A percentile compares a stretch with the other conserved stretches of the same genome.
These are phyloP conservation scores for Planiliza haematocheilus DNA, from an alignment of 2,113 vertebrate genomes.

Conservation along the genomic window DNA sequence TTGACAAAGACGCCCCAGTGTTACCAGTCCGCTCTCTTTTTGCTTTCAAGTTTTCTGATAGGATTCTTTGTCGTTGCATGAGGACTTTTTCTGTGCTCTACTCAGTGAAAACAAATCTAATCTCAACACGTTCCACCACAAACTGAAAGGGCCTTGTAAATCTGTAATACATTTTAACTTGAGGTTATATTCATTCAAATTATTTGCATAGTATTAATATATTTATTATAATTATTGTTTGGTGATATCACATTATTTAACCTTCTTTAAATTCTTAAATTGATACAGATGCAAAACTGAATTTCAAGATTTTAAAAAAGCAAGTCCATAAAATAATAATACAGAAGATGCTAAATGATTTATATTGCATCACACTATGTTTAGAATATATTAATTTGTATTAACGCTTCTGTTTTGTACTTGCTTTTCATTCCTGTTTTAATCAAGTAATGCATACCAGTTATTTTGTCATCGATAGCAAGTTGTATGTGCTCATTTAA, in stretches of 20 bases:
- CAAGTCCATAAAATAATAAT: not conserved
- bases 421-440: not conserved
- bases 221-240: not conserved
- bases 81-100: not conserved
- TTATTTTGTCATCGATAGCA: not conserved
- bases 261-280: no score
- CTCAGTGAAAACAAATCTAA: not conserved
- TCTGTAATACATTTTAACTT: not conserved
- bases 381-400: not conserved
- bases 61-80: conserved; percentile 22
- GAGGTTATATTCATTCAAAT: not conserved
- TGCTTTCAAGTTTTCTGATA: conserved; percentile 46
- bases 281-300: no score
- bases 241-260: no score
- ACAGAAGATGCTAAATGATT: no score
- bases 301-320: not conserved
- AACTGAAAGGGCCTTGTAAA: not conserved
- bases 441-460: no score
- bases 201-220: not conserved
- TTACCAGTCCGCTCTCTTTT: conserved; percentile 34
- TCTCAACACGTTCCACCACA: not conserved
- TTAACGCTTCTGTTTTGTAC: not conserved
- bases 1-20: conserved; percentile 61
- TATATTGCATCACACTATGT: not conserved
- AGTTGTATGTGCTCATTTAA: not conserved